phyloP scores from a whole-genome alignment of 1,140 invertebrate species.

The Drosophila kepulauana region DNA sequence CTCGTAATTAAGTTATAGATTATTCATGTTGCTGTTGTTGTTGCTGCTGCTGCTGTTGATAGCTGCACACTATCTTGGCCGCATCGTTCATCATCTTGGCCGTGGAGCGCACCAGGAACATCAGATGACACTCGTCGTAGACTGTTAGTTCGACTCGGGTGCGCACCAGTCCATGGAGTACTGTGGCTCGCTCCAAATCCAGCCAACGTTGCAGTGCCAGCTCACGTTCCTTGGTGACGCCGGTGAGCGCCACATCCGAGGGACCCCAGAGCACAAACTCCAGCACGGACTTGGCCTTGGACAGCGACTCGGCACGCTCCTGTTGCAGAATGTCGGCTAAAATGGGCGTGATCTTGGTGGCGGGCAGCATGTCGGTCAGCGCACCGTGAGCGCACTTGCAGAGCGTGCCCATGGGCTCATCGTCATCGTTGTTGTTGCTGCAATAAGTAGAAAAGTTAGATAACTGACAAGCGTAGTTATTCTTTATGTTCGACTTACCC shows the following conservation, averaged over 20 bases:
- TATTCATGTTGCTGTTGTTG: constrained; percentile 42
- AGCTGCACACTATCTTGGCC: constrained; percentile 85
- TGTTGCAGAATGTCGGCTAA: constrained; percentile 89
- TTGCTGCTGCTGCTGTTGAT: constrained; percentile 59
- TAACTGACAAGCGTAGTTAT: too few relatives aligned
- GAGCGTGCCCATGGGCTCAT: constrained; percentile 89
- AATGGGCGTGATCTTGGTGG: constrained; percentile 88
- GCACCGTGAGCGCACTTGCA: constrained; percentile 92
- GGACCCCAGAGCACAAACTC: constrained; percentile 95
- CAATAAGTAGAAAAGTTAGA: neutral
- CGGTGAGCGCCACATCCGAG: constrained; percentile 89
- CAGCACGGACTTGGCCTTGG: constrained; percentile 89
- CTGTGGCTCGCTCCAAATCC: constrained; percentile 92
- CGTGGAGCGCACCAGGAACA: constrained; percentile 92
- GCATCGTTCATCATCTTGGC: constrained; percentile 92
- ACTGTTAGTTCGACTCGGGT: constrained; percentile 90
- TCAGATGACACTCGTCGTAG: constrained; percentile 91
- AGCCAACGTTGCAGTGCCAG: constrained; percentile 92
- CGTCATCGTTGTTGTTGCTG: constrained; percentile 85
- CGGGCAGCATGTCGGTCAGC: constrained; percentile 88
- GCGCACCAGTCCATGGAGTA: constrained; percentile 91
- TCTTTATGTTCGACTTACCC: constrained; percentile 86
- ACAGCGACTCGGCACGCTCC: constrained; percentile 90
- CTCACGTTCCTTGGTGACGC: constrained; percentile 89
- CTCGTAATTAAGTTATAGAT: constrained; percentile 30